Conservation (phyloP, 2,888 invertebrate genomes). For the Acheta domesticus region DNA sequence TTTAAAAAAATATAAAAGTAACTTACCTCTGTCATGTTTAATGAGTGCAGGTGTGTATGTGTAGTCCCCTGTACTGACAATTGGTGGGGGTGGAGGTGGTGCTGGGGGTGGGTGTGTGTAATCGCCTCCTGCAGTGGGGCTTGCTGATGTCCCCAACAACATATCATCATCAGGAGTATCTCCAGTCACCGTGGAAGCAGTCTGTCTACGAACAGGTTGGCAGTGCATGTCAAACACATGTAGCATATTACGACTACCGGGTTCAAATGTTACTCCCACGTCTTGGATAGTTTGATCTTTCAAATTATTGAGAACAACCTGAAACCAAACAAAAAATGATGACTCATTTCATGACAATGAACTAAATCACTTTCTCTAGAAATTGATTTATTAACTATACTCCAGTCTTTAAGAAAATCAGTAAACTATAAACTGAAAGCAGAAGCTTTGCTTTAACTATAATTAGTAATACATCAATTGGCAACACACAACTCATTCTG, state of each 20-base stretch:
- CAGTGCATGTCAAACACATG: constrained; percentile 47
- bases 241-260: constrained; percentile 45
- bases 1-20: too few species aligned
- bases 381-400: too few species aligned
- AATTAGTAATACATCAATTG: too few species aligned
- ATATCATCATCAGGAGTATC: constrained; percentile 48
- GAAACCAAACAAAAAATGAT: constrained; percentile 37
- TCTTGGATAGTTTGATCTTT: constrained; percentile 50
- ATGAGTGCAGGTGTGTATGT: constrained; percentile 39
- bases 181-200: constrained; percentile 39
- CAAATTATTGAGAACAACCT: constrained; percentile 49
- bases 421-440: too few species aligned
- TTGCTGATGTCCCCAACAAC: constrained; percentile 50
- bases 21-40: constrained; percentile 49
- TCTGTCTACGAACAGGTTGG: constrained; percentile 43
- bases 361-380: too few species aligned
- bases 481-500: too few species aligned
- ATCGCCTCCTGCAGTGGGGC: constrained; percentile 44
- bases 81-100: constrained; percentile 38
- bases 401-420: too few species aligned
- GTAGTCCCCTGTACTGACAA: constrained; percentile 31
- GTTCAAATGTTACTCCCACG: constrained; percentile 47
- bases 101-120: constrained; percentile 32
- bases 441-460: too few species aligned
- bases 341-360: too few species aligned